Evolutionary conservation across 2,113 vertebrate species (phyloP), one percentile per base, ranked within the genome.

Genomic region (Harpagus bidentatus): DNA sequence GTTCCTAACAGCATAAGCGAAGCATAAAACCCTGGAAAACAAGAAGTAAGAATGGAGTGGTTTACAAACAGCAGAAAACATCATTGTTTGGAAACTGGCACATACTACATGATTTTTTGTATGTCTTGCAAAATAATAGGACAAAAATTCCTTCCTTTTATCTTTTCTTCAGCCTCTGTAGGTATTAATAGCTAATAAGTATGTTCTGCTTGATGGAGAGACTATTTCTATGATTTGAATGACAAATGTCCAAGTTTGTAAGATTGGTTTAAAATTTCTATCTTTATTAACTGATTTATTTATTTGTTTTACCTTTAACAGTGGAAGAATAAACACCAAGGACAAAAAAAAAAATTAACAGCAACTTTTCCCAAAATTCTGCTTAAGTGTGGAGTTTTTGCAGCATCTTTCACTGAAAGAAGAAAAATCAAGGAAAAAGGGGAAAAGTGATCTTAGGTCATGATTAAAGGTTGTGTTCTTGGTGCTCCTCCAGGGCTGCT

Each of bases 391-490:
- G n/a, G 26, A 52, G 16, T 26, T 74, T 90, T 88, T 84, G 56
- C 34, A 52, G 28, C 7, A 42, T 55, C 80, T 93, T 82, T 20
- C 16, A 67, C 1, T 50, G 78, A 89, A 78, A 86, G 40, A 91
- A 82, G 4, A 42, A 81, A 86, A 95, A 50, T 63, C 48, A 72
- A 69, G 40, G 26, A 14, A 55, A 83, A 74, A 32, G 31, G n/a
- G 56, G 22, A 91, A 82, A 90, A 96, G 62, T 58, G 71, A 72
- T 62, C 34, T 88, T 43, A 90, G 73, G 45, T 94, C 78, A 59
- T 34, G 45, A 82, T 66, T 87, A 82, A 96, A 93, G 48, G 66
- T 82, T 85, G 23, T 66, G 66, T 77, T 90, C 84, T 90, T 95
- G 89, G 81, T 95, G 20, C 66, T 89, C 3, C 38, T 95, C 94